Base-by-base conservation (phyloP, 2,113 vertebrate genomes). In the Felis chaus region DNA sequence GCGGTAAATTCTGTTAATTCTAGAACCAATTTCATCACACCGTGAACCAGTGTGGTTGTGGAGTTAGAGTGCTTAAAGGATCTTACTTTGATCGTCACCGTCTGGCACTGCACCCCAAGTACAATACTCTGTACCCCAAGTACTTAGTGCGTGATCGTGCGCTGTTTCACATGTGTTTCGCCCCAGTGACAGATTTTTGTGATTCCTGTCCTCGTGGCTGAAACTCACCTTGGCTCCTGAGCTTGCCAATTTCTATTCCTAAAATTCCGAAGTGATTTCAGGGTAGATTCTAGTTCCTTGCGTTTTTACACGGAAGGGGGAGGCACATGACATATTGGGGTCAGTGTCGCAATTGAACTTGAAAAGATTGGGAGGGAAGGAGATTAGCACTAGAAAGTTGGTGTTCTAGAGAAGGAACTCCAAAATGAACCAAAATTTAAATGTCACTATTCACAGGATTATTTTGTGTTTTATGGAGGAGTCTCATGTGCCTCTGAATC, bases 141-240 rank as follows among this genome's bases (percentile, higher is more conserved):
- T 48, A 6, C 29, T 29, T 15, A 1, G 13, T 39, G 14, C 0
- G 1, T 31, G 16, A 16, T 25, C 21, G 0, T 68, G 33, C 4
- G 2, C 69, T 78, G 27, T n/a, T 33, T 31, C 33, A 9, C 18
- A 29, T 1, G 0, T 27, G 29, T 95, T 80, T 80, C 33, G 7
- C 73, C 53, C 65, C 69, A 61, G 25, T n/a, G 48, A 53, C 66
- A 69, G 0, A 68, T 78, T 36, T 88, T 63, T 87, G 16, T 41
- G 41, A 78, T 82, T 90, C 13, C 81, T 92, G 7, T 55, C 25
- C 69, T 84, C 81, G 50, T 39, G 13, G 0, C 93, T 61, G 14
- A 92, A 94, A 84, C 50, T 90, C 41, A 36, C 25, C 33, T 11
- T 71, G 36, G 9, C 29, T 53, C 33, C 68, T 71, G 41, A 92